phyloP scores from a whole-genome alignment of 2,113 vertebrate species.

The Cryptomyrus ogoouensis region DNA sequence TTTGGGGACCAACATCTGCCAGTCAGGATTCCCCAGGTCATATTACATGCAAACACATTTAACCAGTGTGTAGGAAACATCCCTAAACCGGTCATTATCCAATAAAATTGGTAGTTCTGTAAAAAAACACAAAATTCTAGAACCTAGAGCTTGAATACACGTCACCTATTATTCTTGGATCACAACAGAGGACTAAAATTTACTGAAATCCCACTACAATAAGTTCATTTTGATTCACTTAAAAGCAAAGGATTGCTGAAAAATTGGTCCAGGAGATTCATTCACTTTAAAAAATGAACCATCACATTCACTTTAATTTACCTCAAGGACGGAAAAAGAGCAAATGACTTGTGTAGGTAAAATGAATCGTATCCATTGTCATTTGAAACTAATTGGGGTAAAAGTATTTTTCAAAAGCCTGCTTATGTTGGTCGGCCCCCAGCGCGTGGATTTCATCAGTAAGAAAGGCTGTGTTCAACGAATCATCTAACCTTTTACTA shows the following conservation, averaged over 20 bases:
- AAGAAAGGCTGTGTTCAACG: not conserved
- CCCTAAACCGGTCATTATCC: not conserved
- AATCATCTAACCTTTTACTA: not conserved
- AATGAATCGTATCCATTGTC: conserved; percentile 16
- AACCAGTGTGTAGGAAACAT: not conserved
- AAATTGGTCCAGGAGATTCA: not conserved
- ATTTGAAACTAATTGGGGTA: conserved; percentile 20
- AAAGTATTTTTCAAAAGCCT: conserved; percentile 23
- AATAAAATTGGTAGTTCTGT: not conserved
- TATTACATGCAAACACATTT: not conserved
- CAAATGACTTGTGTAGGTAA: not conserved
- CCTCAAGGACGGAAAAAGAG: not conserved
- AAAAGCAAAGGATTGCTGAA: not conserved
- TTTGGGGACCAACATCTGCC: not conserved
- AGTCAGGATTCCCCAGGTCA: not conserved
- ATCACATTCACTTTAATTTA: not conserved
- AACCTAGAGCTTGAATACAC: not conserved
- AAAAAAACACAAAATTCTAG: not conserved
- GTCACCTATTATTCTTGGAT: not conserved
- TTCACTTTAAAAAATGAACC: not conserved
- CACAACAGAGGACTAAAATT: not conserved
- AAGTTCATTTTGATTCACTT: not conserved
- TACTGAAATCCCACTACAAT: not conserved
- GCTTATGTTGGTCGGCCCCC: not conserved
- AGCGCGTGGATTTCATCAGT: conserved; percentile 13